These are phyloP conservation scores for Muscidifurax raptorellus DNA, from an alignment of 1,140 invertebrate genomes.

Conservation along the genomic window DNA sequence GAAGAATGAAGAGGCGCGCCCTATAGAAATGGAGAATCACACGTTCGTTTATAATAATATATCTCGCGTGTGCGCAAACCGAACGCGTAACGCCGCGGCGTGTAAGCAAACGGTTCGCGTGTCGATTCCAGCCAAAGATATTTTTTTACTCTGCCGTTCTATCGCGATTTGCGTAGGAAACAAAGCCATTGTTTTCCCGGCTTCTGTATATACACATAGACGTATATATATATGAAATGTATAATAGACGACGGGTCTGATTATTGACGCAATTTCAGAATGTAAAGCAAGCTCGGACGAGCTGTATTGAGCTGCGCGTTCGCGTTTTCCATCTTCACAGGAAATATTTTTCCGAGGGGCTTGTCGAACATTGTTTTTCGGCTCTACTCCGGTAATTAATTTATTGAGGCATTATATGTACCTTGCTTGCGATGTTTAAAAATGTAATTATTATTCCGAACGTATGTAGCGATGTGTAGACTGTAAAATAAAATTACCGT, in stretches of 20 bases:
- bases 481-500: too few species aligned
- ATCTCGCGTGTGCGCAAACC: background rate
- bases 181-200: conserved; percentile 69
- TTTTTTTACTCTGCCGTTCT: conserved; percentile 73
- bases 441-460: background rate
- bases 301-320: conserved; percentile 12
- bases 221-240: background rate
- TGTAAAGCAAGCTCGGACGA: conserved; percentile 59
- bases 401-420: background rate
- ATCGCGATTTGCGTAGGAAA: conserved; percentile 70
- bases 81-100: conserved; percentile 35
- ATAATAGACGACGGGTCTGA: conserved; percentile 35
- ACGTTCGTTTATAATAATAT: conserved; percentile 15
- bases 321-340: conserved; percentile 40
- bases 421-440: background rate
- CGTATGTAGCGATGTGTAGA: too few species aligned
- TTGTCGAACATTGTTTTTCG: background rate
- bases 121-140: conserved; percentile 72
- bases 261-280: conserved; percentile 61
- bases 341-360: background rate
- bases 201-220: background rate
- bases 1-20: background rate
- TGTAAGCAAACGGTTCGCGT: conserved; percentile 67
- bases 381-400: background rate
- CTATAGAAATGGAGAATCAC: conserved; percentile 33